Evolutionary conservation across 30 jellyfish, hydroid and myxozoan species (phyloP), one percentile per base, ranked within the genome.

Genomic region (Aurelia sp.): DNA sequence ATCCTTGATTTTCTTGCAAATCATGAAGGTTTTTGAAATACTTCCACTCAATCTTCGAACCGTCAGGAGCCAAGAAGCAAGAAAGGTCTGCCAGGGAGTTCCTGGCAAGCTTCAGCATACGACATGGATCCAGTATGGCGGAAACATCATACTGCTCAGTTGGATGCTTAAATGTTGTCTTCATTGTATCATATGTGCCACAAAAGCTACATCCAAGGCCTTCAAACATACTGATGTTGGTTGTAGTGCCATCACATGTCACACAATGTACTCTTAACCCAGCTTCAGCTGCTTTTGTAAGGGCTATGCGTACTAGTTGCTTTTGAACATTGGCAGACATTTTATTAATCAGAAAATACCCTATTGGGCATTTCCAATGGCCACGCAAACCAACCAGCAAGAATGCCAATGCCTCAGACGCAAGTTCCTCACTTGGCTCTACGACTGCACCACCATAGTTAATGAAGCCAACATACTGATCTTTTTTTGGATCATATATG

Each of bases 31-130:
- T 1, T 47, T 35, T 35, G 7, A 86, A 17, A 37, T 68, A 75
- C 13, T 61, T 23, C 85, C 96, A 86, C 27, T 51, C 48, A 20
- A 87, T 79, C n/a, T 13, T 53, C 1, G 16, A 0, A 13, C 65
- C 65, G 2, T 13, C 19, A 12, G 65, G 65, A 12, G 1, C n/a
- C 19, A 12, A 12, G 65, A 53, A 1, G 19, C 65, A 12, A 12
- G 16, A 12, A 13, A 53, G 19, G 76, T 87, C 91, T 47, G 87
- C 96, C 17, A 76, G 75, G n/a, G 96, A 70, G 62, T 86, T 86
- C 55, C 96, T 64, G 18, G 91, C 91, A 76, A 27, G 33, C 33
- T 27, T 87, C 67, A 87, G 73, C 96, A 86, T 86, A 68, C 76
- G 96, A 59, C 87, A 76, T 23, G 96, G 74, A 62, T 87, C 83